phyloP scores from a whole-genome alignment of 2,797 vertebrate genomes.

The Bradypus variegatus region DNA sequence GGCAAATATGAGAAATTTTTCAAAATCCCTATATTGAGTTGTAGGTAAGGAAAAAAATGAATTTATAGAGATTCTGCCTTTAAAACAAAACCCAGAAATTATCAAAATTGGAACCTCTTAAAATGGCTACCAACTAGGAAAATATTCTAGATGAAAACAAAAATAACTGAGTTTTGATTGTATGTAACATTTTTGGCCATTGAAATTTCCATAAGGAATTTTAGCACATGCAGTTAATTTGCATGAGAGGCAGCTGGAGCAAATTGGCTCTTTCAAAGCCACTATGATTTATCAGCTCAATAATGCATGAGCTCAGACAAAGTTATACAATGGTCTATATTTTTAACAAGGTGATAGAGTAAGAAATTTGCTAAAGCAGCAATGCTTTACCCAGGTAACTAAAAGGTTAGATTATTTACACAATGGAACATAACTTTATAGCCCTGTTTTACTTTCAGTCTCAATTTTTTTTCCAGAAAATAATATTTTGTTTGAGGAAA shows the following conservation, averaged over 20 bases:
- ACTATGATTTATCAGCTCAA: constrained; percentile 61
- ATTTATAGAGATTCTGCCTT: neutral
- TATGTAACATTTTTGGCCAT: constrained; percentile 59
- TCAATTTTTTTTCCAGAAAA: constrained; percentile 29
- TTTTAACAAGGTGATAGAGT: constrained; percentile 52
- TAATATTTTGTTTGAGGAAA: constrained; percentile 47
- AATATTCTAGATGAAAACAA: constrained; percentile 32
- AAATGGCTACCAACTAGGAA: constrained; percentile 22
- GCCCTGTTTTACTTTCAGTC: constrained; percentile 32
- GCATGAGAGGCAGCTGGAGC: constrained; percentile 64
- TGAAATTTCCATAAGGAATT: constrained; percentile 65
- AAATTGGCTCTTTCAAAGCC: constrained; percentile 66
- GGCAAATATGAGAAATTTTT: neutral
- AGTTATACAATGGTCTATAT: constrained; percentile 56
- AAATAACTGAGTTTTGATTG: constrained; percentile 47
- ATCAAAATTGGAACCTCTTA: constrained; percentile 20
- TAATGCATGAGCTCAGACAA: constrained; percentile 64
- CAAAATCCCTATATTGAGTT: neutral
- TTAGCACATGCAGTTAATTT: constrained; percentile 63
- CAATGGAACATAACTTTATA: neutral
- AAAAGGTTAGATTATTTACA: constrained; percentile 32
- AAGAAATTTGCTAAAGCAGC: constrained; percentile 40
- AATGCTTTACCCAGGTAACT: constrained; percentile 26
- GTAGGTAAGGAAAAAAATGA: neutral
- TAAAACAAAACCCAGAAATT: constrained; percentile 41